Evolutionary conservation across 2,797 vertebrate genomes (phyloP), one percentile per base, ranked within the genome.

Genomic region (Poeciliopsis gracilis): DNA sequence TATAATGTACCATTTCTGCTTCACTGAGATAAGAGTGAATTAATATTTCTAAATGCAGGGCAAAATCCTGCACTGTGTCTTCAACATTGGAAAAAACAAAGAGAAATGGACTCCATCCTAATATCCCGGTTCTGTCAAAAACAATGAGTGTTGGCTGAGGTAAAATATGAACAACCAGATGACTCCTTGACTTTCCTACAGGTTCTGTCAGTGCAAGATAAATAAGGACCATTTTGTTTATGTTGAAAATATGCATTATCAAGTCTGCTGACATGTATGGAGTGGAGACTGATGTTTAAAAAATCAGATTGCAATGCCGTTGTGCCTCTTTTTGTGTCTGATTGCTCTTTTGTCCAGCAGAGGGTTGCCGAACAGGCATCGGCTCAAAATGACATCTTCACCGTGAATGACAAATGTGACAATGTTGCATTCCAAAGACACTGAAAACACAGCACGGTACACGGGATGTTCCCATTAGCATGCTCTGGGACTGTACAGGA

Each of bases 361-460:
- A 88, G 86, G 83, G 82, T 83, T 82, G 80, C 84, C 86, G 55
- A 75, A 81, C 25, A 77, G 82, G 30, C 82, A 84, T 89, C 85
- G 78, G 71, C 84, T 87, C 87, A 82, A 85, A 79, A 90, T 86
- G 84, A 89, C 84, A 87, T 91, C 82, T 88, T 87, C 87, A 93
- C 88, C 79, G 90, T 91, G 87, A 93, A 89, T 93, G 88, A 92
- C 90, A 87, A 92, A 88, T 77, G 87, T 93, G 90, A 95, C 92
- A 90, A 94, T 91, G 92, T 93, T 92, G 94, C 94, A 95, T 95
- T 95, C 94, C 91, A 91, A 93, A 93, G 90, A 93, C 91, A 82
- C 92, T 89, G 94, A 95, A 93, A 87, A 95, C 93, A 95, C 92
- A 93, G 92, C 92, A 95, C 93, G 91, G 90, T 88, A 94, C 93